phyloP scores from a whole-genome alignment of 2,888 invertebrate genomes.

The Ametastegia equiseti region DNA sequence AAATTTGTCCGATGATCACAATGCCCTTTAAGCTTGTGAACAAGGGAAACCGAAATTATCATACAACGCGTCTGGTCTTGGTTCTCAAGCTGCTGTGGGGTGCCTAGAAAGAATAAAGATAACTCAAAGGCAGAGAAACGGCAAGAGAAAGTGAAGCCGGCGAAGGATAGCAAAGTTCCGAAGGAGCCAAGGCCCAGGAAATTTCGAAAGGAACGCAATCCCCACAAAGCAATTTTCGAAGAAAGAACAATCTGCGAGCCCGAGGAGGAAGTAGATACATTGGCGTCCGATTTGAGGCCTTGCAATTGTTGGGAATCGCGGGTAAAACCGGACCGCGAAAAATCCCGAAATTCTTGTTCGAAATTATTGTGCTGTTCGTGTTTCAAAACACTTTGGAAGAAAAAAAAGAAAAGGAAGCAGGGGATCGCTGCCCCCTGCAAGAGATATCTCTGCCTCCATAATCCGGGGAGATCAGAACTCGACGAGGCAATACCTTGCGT shows the following conservation, averaged over 20 bases:
- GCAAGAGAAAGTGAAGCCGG: not conserved
- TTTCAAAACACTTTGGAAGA: not conserved
- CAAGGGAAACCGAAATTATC: constrained; percentile 42
- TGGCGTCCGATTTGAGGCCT: not conserved
- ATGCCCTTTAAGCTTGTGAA: constrained; percentile 43
- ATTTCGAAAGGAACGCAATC: not conserved
- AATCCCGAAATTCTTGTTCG: not conserved
- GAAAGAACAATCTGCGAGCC: not conserved
- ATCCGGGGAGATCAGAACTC: constrained; percentile 3
- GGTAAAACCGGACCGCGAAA: not conserved
- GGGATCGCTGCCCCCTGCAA: not conserved
- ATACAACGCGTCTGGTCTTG: constrained; percentile 46
- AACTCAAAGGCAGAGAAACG: not conserved
- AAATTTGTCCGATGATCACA: constrained; percentile 44
- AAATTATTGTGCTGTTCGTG: constrained; percentile 11
- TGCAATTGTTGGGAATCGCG: not conserved
- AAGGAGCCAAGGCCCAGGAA: not conserved
- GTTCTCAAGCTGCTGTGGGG: constrained; percentile 41
- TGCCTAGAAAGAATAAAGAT: constrained; percentile 13
- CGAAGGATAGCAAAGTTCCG: not conserved
- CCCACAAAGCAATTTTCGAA: not conserved
- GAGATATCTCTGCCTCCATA: constrained; percentile 10
- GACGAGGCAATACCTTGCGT: constrained; percentile 16
- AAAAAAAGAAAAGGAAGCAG: not conserved
- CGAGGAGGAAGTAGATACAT: not conserved